Evolutionary conservation across 2,113 vertebrate genomes (phyloP).

Genomic region (Semnopithecus entellus): DNA sequence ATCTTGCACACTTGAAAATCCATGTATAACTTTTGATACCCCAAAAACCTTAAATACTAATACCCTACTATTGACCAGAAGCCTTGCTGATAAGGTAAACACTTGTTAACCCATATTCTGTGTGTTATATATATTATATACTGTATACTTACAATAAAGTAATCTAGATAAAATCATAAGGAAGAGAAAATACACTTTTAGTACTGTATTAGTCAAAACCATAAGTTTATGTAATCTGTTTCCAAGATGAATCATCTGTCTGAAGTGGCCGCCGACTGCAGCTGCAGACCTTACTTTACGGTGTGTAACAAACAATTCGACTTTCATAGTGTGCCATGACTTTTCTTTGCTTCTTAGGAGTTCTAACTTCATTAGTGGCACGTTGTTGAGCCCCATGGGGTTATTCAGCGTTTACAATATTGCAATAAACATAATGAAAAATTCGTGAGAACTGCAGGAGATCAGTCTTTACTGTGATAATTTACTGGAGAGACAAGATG

Average conservation of each 20-base stretch:
- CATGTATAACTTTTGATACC: background rate
- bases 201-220: background rate
- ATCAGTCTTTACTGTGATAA: background rate
- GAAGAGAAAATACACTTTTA: background rate
- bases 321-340: background rate
- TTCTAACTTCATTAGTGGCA: background rate
- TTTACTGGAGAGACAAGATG: background rate
- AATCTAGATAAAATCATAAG: background rate
- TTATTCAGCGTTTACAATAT: background rate
- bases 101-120: background rate
- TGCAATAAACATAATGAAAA: background rate
- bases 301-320: background rate
- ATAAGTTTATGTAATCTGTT: background rate
- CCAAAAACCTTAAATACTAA: background rate
- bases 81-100: background rate
- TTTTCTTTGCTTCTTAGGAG: background rate
- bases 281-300: accelerated
- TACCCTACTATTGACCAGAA: background rate
- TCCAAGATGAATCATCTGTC: background rate
- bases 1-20: background rate
- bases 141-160: background rate
- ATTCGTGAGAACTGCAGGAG: background rate
- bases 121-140: background rate
- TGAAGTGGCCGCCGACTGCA: background rate
- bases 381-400: background rate